A percentile compares a stretch with the other conserved stretches of the same genome.
phyloP scores from a whole-genome alignment of 2,113 vertebrate species.

The Phalacrocorax aristotelis region DNA sequence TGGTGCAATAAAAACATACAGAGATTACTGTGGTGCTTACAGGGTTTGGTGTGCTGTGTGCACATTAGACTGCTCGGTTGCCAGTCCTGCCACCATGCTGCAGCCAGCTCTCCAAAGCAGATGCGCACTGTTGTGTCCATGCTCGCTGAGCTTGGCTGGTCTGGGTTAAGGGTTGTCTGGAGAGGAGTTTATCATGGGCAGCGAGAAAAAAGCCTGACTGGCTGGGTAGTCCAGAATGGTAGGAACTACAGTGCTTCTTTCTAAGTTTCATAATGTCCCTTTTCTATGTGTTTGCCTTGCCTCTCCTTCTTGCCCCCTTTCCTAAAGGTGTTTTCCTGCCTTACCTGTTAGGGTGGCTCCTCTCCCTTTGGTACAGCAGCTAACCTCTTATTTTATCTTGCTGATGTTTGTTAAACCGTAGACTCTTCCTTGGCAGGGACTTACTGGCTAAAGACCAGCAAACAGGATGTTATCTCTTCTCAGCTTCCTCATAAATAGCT shows the following conservation, averaged over 20 bases:
- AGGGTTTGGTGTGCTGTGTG: not conserved
- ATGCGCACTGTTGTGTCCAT: accelerated
- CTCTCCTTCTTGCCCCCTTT: not conserved
- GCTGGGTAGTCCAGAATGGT: not conserved
- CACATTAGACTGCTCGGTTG: accelerated
- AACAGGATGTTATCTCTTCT: not conserved
- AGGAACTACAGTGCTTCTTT: not conserved
- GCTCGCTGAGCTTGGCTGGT: not conserved
- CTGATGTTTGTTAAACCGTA: not conserved
- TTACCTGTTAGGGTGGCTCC: not conserved
- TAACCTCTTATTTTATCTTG: not conserved
- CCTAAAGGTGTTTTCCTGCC: not conserved
- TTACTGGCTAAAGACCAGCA: not conserved
- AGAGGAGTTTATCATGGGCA: not conserved
- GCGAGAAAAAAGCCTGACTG: not conserved
- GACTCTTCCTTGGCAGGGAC: not conserved
- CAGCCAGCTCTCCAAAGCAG: not conserved
- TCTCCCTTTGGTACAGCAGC: not conserved
- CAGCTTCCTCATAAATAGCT: not conserved
- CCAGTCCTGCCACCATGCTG: not conserved
- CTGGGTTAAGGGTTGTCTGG: not conserved
- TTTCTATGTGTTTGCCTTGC: not conserved
- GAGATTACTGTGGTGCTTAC: not conserved
- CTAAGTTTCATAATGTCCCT: not conserved
- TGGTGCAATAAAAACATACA: accelerated